A percentile compares a stretch with the other conserved stretches of the same genome.
Evolutionary conservation across 2,797 vertebrate genomes (phyloP).

Genomic region (Melanotaenia maccullochi): DNA sequence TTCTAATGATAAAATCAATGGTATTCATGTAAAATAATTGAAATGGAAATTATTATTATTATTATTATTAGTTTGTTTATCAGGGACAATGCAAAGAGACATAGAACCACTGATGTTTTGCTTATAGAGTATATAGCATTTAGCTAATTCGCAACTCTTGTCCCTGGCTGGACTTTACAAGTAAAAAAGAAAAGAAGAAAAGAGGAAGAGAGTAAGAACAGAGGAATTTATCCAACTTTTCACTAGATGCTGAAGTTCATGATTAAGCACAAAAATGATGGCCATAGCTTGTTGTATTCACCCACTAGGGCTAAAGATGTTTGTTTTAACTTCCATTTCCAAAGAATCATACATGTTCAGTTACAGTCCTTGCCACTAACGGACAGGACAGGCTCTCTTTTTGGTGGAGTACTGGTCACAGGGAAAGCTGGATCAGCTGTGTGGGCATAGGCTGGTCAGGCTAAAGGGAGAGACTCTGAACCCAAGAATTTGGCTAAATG

Average conservation of each 20-base stretch:
- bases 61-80: too few relatives aligned
- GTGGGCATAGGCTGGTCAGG: constrained; percentile 11
- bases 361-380: constrained; percentile 1
- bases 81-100: too few relatives aligned
- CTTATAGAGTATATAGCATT: too few relatives aligned
- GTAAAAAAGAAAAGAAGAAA: too few relatives aligned
- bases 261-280: not conserved
- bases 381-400: constrained; percentile 10
- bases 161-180: too few relatives aligned
- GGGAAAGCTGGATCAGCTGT: constrained; percentile 11
- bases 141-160: too few relatives aligned
- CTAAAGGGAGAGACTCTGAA: constrained; percentile 8
- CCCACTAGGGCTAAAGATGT: not conserved
- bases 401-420: constrained; percentile 31
- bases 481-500: constrained; percentile 5
- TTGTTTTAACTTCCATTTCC: not conserved
- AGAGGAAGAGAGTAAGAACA: too few relatives aligned
- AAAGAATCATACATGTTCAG: not conserved
- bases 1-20: not conserved
- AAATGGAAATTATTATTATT: not conserved
- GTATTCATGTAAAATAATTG: not conserved
- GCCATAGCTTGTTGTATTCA: not conserved
- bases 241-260: not conserved
- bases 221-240: not conserved
- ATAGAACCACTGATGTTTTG: too few relatives aligned